phyloP scores from a whole-genome alignment of 1,140 invertebrate species.

The Dysdera silvatica region DNA sequence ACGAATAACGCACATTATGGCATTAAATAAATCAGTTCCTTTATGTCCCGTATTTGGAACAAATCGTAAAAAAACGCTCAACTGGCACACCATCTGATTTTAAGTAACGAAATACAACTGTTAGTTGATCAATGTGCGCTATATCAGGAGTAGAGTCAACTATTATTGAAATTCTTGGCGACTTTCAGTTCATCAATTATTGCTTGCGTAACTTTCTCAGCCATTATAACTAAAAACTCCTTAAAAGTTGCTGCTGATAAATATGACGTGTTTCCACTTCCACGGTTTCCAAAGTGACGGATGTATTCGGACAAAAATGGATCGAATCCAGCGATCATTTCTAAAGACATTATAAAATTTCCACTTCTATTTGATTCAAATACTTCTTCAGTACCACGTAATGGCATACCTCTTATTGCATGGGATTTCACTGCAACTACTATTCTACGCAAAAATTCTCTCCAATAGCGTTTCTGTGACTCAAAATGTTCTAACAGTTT shows the following conservation, averaged over 20 bases:
- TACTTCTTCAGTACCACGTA: slow-evolving; percentile 30
- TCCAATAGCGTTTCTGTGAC: too few species aligned
- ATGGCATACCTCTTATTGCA: slow-evolving; percentile 29
- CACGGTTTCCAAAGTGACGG: slow-evolving; percentile 16
- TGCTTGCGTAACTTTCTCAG: neutral
- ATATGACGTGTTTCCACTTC: slow-evolving; percentile 14
- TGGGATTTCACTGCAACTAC: slow-evolving; percentile 31
- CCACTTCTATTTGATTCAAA: slow-evolving; percentile 32
- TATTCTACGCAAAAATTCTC: slow-evolving; percentile 20
- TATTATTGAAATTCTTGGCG: neutral
- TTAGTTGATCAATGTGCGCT: slow-evolving; percentile 1
- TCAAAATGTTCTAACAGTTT: too few species aligned
- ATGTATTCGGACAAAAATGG: too few species aligned
- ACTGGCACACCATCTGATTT: neutral
- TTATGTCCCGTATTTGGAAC: neutral
- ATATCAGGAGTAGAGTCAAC: slow-evolving; percentile 15
- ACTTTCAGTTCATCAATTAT: slow-evolving; percentile 9
- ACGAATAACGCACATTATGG: neutral
- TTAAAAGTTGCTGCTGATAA: slow-evolving; percentile 2
- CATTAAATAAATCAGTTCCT: neutral
- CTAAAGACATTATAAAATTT: slow-evolving; percentile 31
- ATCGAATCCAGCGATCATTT: too few species aligned
- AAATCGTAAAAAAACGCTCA: slow-evolving; percentile 1
- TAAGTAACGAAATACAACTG: slow-evolving; percentile 2
- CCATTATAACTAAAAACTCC: slow-evolving; percentile 10